These are phyloP conservation scores for Drepanosiphum platanoidis DNA, from an alignment of 2,888 invertebrate species.

Conservation along the genomic window DNA sequence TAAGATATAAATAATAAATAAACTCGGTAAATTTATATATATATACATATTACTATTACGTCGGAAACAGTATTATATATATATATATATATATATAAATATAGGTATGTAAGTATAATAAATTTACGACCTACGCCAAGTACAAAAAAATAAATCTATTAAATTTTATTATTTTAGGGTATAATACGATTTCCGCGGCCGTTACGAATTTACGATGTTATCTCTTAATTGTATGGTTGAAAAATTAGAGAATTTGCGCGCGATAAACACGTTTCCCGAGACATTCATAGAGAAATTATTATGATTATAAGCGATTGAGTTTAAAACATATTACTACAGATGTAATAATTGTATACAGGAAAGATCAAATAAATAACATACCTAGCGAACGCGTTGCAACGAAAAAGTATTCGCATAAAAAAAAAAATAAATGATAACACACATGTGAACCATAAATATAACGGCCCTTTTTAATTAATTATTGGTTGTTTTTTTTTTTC, in stretches of 20 bases:
- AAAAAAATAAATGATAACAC: not conserved
- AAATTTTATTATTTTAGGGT: not conserved
- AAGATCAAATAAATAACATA: not conserved
- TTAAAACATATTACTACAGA: not conserved
- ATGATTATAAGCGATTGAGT: not conserved
- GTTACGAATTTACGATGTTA: not conserved
- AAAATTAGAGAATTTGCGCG: not conserved
- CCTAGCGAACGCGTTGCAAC: not conserved
- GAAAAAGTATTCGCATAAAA: not conserved
- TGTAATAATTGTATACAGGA: not conserved
- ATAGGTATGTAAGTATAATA: not conserved
- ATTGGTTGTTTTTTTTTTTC: not conserved
- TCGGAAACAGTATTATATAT: not conserved
- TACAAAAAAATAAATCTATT: constrained; percentile 3
- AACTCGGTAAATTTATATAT: not conserved
- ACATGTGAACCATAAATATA: not conserved
- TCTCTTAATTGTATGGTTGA: not conserved
- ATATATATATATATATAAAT: not conserved
- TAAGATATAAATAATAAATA: constrained; percentile 25
- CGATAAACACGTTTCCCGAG: not conserved
- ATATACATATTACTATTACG: not conserved
- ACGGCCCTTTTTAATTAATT: not conserved
- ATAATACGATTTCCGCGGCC: not conserved
- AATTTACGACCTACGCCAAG: not conserved
- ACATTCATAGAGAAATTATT: not conserved